These are phyloP conservation scores for Campoplex nolae DNA, from an alignment of 2,888 invertebrate species.

Conservation along the genomic window DNA sequence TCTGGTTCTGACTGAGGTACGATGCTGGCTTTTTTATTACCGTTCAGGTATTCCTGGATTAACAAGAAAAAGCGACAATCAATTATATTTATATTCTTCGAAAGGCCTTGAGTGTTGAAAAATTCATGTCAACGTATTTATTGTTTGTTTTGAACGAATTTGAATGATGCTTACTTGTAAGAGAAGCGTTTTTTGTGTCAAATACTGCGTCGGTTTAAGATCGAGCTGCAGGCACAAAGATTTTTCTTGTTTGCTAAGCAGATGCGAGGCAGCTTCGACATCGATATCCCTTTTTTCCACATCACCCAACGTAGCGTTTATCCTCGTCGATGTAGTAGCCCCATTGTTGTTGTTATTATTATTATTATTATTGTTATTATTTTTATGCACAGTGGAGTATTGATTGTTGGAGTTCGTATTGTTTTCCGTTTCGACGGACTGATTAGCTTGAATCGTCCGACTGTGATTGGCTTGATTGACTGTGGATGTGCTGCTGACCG, in stretches of 20 bases:
- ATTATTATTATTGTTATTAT: constrained; percentile 76
- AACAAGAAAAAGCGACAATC: constrained; percentile 7
- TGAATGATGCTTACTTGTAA: constrained; percentile 87
- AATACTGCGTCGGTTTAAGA: constrained; percentile 94
- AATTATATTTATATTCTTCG: background rate
- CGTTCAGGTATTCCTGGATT: constrained; percentile 83
- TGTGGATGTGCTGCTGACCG: constrained; percentile 80
- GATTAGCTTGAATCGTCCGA: constrained; percentile 84
- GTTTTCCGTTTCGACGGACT: constrained; percentile 82
- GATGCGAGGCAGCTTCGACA: constrained; percentile 82
- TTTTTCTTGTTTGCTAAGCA: constrained; percentile 83
- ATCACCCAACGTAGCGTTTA: constrained; percentile 71
- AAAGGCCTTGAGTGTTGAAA: background rate
- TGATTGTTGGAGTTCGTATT: constrained; percentile 80
- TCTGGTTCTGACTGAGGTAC: constrained; percentile 86
- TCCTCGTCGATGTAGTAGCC: constrained; percentile 72
- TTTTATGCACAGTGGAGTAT: constrained; percentile 75
- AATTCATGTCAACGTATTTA: background rate
- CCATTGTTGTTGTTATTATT: constrained; percentile 55
- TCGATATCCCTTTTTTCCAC: constrained; percentile 80
- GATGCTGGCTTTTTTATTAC: constrained; percentile 81
- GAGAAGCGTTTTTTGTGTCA: constrained; percentile 94
- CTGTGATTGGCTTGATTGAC: constrained; percentile 80
- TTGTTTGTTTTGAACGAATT: no score
- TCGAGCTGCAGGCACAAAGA: constrained; percentile 86